A percentile compares a stretch with the other conserved stretches of the same genome.
phyloP scores from a whole-genome alignment of 1,140 invertebrate species.

The Halyomorpha halys region DNA sequence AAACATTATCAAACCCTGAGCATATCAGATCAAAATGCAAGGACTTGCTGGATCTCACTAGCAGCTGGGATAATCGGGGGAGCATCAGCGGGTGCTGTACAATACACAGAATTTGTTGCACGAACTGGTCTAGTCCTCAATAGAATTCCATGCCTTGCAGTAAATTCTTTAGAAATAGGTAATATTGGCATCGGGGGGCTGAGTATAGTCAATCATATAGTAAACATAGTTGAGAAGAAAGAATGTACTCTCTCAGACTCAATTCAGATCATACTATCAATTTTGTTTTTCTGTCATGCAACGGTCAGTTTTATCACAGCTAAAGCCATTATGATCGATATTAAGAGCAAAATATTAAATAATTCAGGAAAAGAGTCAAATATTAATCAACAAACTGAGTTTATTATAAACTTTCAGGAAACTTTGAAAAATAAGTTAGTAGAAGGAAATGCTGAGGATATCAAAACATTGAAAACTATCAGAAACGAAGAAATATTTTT shows the following conservation, averaged over 20 bases:
- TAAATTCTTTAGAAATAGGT: not conserved
- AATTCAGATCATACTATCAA: not conserved
- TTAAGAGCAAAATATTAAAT: no score
- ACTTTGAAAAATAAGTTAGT: no score
- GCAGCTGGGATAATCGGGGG: not conserved
- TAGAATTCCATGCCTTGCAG: not conserved
- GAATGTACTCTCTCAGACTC: not conserved
- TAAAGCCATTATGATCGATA: no score
- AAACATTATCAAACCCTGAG: not conserved
- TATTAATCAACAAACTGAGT: no score
- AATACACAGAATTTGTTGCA: not conserved
- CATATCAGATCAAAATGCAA: not conserved
- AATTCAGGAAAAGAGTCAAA: no score
- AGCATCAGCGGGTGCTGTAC: not conserved
- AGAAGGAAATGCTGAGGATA: no score
- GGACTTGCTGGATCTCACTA: not conserved
- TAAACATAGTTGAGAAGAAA: not conserved
- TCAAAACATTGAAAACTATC: no score
- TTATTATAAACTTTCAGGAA: no score
- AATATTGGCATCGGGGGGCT: not conserved
- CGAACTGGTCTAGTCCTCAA: not conserved
- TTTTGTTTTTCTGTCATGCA: slow-evolving; percentile 7
- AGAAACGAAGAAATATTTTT: no score
- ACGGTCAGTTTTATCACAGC: no score
- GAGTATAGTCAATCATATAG: not conserved